These are phyloP conservation scores for Actinia equina DNA, from an alignment of 64 coral and sea anemone species.

Conservation along the genomic window DNA sequence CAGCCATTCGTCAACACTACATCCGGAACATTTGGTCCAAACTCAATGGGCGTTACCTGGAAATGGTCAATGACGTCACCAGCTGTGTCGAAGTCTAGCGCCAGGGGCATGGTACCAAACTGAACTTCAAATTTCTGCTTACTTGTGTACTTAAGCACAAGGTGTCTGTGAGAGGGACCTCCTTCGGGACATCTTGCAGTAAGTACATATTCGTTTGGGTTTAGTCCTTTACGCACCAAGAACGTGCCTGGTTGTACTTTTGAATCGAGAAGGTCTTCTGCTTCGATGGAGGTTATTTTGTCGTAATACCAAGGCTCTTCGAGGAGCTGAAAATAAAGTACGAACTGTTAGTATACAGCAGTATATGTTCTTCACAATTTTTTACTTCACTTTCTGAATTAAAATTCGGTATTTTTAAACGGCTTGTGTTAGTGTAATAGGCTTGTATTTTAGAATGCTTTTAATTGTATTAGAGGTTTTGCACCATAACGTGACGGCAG, in stretches of 20 bases:
- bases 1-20: slow-evolving; percentile 37
- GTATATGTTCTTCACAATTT: too few relatives aligned
- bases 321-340: slow-evolving; percentile 10
- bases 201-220: slow-evolving; percentile 29
- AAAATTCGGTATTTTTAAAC: too few relatives aligned
- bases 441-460: too few relatives aligned
- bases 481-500: too few relatives aligned
- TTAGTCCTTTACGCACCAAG: slow-evolving; percentile 20
- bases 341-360: not conserved
- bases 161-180: slow-evolving; percentile 41
- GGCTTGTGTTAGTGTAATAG: too few relatives aligned
- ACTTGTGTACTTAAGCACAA: slow-evolving; percentile 30
- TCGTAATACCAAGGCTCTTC: slow-evolving; percentile 35
- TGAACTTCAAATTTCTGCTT: slow-evolving; percentile 19
- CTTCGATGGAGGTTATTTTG: slow-evolving; percentile 28
- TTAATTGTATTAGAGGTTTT: too few relatives aligned
- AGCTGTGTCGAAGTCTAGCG: slow-evolving; percentile 14
- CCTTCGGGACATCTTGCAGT: slow-evolving; percentile 40
- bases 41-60: slow-evolving; percentile 51
- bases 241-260: slow-evolving; percentile 44
- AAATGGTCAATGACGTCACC: slow-evolving; percentile 41
- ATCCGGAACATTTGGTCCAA: slow-evolving; percentile 46
- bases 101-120: slow-evolving; percentile 37
- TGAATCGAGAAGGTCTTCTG: slow-evolving; percentile 43
- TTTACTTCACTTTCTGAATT: not conserved